Conservation (phyloP, 2,797 vertebrate species). For the Lagodon rhomboides region DNA sequence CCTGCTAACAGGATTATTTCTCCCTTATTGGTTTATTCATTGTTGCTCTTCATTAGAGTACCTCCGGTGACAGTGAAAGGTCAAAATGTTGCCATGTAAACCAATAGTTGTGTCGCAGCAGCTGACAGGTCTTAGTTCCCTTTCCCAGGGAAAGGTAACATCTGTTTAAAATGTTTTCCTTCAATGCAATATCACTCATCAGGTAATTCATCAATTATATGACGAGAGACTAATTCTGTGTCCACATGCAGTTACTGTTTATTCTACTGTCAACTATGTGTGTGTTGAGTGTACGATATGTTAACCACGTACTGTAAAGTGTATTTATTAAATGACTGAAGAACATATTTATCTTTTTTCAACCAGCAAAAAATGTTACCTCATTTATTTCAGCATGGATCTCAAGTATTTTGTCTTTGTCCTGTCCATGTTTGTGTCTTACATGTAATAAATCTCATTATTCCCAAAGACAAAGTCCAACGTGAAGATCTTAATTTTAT, state of each 20-base stretch:
- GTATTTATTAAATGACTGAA: conserved; percentile 56
- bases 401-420: conserved; percentile 21
- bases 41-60: conserved; percentile 57
- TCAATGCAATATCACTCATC: conserved; percentile 20
- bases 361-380: neutral
- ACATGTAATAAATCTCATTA: conserved; percentile 16
- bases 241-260: conserved; percentile 14
- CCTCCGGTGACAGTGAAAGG: conserved; percentile 64
- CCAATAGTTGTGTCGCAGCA: conserved; percentile 33
- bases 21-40: conserved; percentile 43
- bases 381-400: conserved; percentile 20
- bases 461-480: neutral
- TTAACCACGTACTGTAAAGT: conserved; percentile 41
- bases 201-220: conserved; percentile 13
- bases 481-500: neutral
- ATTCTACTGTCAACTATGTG: conserved; percentile 11
- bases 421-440: conserved; percentile 9
- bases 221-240: neutral
- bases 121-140: conserved; percentile 15
- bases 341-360: conserved; percentile 11
- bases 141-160: conserved; percentile 12
- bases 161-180: conserved; percentile 16
- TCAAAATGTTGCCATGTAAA: conserved; percentile 55
- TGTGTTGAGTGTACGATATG: conserved; percentile 35
- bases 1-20: conserved; percentile 22